Percentiles rank a stretch among this genome's conserved stretches.
These are phyloP conservation scores for Cenopis cana DNA, from an alignment of 2,888 invertebrate genomes.

Conservation along the genomic window DNA sequence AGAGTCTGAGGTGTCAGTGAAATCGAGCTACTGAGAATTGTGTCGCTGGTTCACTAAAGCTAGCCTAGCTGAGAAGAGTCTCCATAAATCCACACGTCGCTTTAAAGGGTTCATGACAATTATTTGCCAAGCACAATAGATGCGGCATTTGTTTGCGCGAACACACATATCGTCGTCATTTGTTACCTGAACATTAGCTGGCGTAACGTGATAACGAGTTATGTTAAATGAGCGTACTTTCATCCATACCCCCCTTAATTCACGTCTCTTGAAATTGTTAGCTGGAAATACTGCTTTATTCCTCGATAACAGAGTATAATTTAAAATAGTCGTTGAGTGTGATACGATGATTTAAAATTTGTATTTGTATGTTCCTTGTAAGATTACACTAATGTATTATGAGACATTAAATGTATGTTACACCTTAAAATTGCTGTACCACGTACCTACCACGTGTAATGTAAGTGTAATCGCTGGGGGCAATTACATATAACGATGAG, in stretches of 20 bases:
- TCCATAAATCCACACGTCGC: slow-evolving; percentile 13
- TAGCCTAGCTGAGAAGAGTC: no score
- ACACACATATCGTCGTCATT: slow-evolving; percentile 26
- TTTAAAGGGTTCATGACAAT: slow-evolving; percentile 37
- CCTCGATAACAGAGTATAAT: neutral
- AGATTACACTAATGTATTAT: slow-evolving; percentile 20
- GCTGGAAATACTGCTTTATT: neutral
- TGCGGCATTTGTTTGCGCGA: slow-evolving; percentile 37
- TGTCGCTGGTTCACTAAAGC: no score
- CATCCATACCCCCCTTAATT: slow-evolving; percentile 6
- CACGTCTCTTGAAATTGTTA: neutral
- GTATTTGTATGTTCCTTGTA: slow-evolving; percentile 3
- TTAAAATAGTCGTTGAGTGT: neutral
- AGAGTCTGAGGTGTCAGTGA: no score
- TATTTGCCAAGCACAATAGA: slow-evolving; percentile 38
- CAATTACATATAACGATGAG: no score
- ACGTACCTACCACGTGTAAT: no score
- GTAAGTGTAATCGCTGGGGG: no score
- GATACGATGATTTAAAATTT: neutral
- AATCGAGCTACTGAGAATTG: no score
- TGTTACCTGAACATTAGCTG: slow-evolving; percentile 39
- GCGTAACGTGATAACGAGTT: slow-evolving; percentile 35
- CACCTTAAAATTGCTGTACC: neutral
- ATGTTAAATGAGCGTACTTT: slow-evolving; percentile 29
- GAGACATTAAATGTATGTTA: slow-evolving; percentile 12